Base-by-base conservation (phyloP, 2,797 vertebrate genomes). In the Intellagama lesueurii region DNA sequence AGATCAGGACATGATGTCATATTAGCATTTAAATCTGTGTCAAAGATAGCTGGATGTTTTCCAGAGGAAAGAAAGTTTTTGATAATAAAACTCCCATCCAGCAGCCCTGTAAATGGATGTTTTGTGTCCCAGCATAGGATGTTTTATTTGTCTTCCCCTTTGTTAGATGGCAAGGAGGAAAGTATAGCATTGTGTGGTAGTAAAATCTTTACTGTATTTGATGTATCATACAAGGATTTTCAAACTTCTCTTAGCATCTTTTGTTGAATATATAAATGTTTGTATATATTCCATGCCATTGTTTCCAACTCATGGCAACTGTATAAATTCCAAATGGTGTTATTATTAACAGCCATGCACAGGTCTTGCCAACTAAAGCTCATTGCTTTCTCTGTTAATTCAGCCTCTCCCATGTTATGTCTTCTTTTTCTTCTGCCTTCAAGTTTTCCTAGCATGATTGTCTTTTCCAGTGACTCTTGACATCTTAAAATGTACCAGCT, bases 41-140 rank as follows among this genome's bases (percentile, higher is more conserved):
- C 96, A 97, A 93, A 86, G 95, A 94, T 89, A 94, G 94, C 93
- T 95, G 93, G 95, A 76, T 92, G 77, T 90, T 95, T 92, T 96
- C 96, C 96, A 96, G 64, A 90, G 94, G 92, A 95, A 94, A 95
- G 88, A 93, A 92, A 92, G 72, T 93, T 91, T 95, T 75, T 86
- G 93, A 88, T 11, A 80, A 85, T 87, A 56, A 78, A 69, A 94
- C 94, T 93, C 90, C 82, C 91, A 94, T 90, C 90, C 30, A 93
- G 72, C 93, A 91, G 93, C 60, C 87, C 49, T 93, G 69, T 94
- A 89, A 92, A 40, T 89, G 88, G 52, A 84, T 88, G 1, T 26
- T 47, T 89, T 77, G 68, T 89, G 60, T 83, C 60, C 86, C 89
- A 30, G n/a, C 8, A 56, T 85, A 86, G 44, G 80, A 90, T 93